phyloP scores from a whole-genome alignment of 2,113 vertebrate genomes.

The Amazona guildingii region DNA sequence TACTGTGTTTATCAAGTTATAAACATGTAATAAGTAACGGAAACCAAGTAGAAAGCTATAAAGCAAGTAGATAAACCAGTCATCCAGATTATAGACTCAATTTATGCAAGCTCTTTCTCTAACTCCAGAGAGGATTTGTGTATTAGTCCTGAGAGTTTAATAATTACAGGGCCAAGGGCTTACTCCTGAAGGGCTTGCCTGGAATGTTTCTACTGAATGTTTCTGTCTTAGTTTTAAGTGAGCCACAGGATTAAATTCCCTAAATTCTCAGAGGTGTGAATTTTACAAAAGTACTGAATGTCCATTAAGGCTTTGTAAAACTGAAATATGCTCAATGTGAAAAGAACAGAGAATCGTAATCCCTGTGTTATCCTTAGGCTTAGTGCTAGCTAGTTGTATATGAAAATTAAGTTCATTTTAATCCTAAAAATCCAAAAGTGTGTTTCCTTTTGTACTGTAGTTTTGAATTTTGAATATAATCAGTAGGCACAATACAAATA shows the following conservation, averaged over 20 bases:
- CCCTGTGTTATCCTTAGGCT: neutral
- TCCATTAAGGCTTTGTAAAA: neutral
- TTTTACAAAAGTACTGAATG: neutral
- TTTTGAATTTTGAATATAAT: neutral
- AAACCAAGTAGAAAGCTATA: neutral
- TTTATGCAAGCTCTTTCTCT: neutral
- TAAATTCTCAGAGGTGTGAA: neutral
- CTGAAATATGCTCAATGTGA: neutral
- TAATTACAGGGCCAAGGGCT: neutral
- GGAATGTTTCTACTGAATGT: neutral
- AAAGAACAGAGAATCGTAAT: neutral
- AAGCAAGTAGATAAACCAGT: neutral
- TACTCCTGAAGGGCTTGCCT: neutral
- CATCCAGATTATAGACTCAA: neutral
- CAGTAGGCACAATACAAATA: neutral
- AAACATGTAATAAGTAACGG: neutral
- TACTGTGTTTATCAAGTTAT: neutral
- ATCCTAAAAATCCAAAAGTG: neutral
- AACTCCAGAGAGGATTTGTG: neutral
- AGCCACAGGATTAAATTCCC: neutral
- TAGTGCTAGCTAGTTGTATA: neutral
- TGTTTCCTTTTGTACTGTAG: neutral
- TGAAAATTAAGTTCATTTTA: neutral
- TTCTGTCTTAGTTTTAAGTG: neutral
- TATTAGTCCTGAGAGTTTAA: neutral